Conservation (phyloP, 2,888 invertebrate species). For the Macrophya annulata region DNA sequence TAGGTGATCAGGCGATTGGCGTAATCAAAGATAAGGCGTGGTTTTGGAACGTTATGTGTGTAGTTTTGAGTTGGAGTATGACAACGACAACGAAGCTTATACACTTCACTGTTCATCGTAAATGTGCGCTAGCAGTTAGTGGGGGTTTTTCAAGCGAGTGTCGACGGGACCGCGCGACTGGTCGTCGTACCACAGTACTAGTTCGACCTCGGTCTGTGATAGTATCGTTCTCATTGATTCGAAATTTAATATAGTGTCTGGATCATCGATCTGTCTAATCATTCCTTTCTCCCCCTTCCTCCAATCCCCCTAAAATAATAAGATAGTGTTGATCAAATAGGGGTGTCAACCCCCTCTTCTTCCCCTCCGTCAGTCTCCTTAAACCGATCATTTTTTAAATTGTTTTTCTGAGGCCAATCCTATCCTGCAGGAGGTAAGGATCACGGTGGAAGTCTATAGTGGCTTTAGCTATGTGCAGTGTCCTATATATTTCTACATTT, state of each 20-base stretch:
- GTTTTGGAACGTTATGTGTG: not conserved
- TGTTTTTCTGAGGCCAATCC: not conserved
- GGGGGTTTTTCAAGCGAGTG: slow-evolving; percentile 63
- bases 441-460: not conserved
- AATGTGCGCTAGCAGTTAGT: slow-evolving; percentile 57
- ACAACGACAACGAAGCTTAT: slow-evolving; percentile 42
- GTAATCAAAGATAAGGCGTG: slow-evolving; percentile 53
- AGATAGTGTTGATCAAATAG: slow-evolving; percentile 3
- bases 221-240: slow-evolving; percentile 73
- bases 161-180: slow-evolving; percentile 62
- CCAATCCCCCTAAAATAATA: not conserved
- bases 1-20: slow-evolving; percentile 36
- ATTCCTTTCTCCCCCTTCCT: not conserved
- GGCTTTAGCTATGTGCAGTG: slow-evolving; percentile 13
- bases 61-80: slow-evolving; percentile 40
- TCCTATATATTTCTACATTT: not conserved
- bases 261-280: not conserved
- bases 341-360: slow-evolving; percentile 16
- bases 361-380: not conserved
- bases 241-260: slow-evolving; percentile 24
- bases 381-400: not conserved
- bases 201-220: slow-evolving; percentile 77
- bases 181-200: slow-evolving; percentile 75
- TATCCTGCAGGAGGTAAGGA: slow-evolving; percentile 44
- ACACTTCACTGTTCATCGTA: slow-evolving; percentile 35